Base-by-base conservation (phyloP, 2,888 invertebrate genomes). In the Noctua janthe region DNA sequence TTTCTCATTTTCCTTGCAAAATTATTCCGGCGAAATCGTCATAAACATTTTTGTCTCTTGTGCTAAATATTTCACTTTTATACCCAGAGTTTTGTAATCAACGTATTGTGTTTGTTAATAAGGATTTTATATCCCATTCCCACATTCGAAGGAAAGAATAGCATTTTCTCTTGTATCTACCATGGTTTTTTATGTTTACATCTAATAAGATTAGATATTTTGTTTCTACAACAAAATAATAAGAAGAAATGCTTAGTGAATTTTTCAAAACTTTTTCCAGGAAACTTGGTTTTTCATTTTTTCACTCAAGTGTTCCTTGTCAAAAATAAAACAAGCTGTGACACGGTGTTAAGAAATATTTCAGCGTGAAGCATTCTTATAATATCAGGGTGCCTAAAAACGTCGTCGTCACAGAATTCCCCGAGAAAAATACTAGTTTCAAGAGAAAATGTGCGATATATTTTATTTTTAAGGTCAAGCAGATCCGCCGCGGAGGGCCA, bases 391-490 rank as follows among this genome's bases (percentile, higher is more conserved):
- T 35, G 43, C n/a, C 75, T 80, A 80, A 80, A 89, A 49, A 59
- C 23, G 23, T 67, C 1, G 83, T 88, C 74, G 85, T 85, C 83
- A 74, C 78, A 81, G 56, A 90, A 87, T 82, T 88, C 77, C 74
- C 83, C 84, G 49, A 78, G 81, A 85, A 84, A 79, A 86, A 80
- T 86, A 85, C 89, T 88, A 90, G 90, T 90, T 90, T 90, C 71
- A 80, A 77, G 83, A 76, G 87, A 89, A 90, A 91, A 92, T 89
- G 89, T 85, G 90, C 86, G 81, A 91, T 91, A 92, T 94, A 94
- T 94, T 93, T 94, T 94, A 93, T 94, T 93, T 94, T 94, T 93
- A 93, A 94, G 93, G 94, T 94, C 93, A 94, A 95, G 94, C 91
- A 94, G 94, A 94, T 94, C 94, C 94, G 91, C 91, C 92, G 94